Conservation (phyloP, 1,140 invertebrate species). For the Hetaerina americana region DNA sequence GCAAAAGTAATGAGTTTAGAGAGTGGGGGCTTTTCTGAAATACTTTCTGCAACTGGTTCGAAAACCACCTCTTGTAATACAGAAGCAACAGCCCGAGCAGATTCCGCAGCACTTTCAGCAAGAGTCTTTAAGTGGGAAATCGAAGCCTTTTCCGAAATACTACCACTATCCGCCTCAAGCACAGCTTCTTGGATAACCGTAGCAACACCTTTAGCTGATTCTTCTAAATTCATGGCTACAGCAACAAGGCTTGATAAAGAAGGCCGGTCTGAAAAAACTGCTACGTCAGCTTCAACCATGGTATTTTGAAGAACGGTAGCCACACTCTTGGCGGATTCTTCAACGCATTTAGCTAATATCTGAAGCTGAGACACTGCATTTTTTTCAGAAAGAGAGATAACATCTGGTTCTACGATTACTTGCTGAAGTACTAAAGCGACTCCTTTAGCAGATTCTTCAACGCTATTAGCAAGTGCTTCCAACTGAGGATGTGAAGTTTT, state of each 20-base stretch:
- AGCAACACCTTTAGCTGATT: conserved; percentile 21
- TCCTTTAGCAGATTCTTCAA: conserved; percentile 6
- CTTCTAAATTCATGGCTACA: conserved; percentile 26
- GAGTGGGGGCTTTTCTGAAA: conserved; percentile 7
- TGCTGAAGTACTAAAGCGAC: conserved; percentile 9
- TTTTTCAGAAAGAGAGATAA: conserved; percentile 2
- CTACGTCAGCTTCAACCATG: conserved; percentile 14
- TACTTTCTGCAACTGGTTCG: conserved; percentile 12
- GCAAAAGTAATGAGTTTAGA: conserved; percentile 4
- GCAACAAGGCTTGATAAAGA: conserved; percentile 17
- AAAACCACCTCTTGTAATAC: conserved; percentile 12
- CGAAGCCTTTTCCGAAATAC: conserved; percentile 1
- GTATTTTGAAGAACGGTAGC: conserved; percentile 7
- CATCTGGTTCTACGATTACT: conserved; percentile 13
- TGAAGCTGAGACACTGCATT: conserved; percentile 19
- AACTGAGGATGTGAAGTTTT: not conserved
- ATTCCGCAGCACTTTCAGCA: conserved; percentile 3
- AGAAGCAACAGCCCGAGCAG: conserved; percentile 2
- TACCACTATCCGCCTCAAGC: not conserved
- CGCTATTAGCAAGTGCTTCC: conserved; percentile 4
- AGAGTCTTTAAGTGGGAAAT: conserved; percentile 6
- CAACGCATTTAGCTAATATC: conserved; percentile 9
- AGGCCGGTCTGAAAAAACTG: conserved; percentile 5
- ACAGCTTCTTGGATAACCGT: conserved; percentile 21
- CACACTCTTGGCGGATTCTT: conserved; percentile 7